Conservation (phyloP, 2,113 vertebrate species). For the Onychorhynchus coronatus region DNA sequence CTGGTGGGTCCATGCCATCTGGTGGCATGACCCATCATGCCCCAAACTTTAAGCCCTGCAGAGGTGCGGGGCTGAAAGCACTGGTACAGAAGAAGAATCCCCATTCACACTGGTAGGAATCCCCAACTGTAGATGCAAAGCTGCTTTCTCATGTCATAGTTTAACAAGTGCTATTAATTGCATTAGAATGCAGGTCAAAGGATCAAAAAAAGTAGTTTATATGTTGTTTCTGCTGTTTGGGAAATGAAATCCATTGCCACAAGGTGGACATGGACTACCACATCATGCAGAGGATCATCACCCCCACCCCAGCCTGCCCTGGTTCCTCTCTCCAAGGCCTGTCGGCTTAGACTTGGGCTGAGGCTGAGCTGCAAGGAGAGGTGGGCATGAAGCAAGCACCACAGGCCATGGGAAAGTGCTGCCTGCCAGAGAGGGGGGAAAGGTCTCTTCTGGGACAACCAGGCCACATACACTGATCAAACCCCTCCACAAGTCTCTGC, state of each 20-base stretch:
- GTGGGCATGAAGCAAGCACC: background rate
- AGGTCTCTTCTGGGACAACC: background rate
- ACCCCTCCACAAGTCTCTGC: fast-evolving
- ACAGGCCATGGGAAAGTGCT: background rate
- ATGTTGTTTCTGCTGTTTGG: background rate
- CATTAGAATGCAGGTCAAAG: background rate
- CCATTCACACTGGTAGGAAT: background rate
- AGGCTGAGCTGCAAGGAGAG: background rate
- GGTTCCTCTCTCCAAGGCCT: background rate
- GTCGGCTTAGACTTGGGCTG: background rate
- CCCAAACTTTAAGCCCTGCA: background rate
- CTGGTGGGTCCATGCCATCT: too few relatives aligned
- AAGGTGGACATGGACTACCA: background rate
- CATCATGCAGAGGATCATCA: constrained; percentile 38
- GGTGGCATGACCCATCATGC: too few relatives aligned
- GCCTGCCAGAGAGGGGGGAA: too few relatives aligned
- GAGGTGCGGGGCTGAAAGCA: background rate
- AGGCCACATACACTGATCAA: fast-evolving
- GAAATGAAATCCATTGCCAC: background rate
- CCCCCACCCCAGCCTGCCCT: constrained; percentile 61
- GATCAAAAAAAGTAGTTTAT: background rate
- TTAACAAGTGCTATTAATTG: background rate
- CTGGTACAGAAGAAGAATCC: background rate
- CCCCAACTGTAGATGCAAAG: fast-evolving
- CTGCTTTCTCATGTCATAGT: background rate